Conservation (phyloP, 2,888 invertebrate species). For the Taphrorychus bicolor region DNA sequence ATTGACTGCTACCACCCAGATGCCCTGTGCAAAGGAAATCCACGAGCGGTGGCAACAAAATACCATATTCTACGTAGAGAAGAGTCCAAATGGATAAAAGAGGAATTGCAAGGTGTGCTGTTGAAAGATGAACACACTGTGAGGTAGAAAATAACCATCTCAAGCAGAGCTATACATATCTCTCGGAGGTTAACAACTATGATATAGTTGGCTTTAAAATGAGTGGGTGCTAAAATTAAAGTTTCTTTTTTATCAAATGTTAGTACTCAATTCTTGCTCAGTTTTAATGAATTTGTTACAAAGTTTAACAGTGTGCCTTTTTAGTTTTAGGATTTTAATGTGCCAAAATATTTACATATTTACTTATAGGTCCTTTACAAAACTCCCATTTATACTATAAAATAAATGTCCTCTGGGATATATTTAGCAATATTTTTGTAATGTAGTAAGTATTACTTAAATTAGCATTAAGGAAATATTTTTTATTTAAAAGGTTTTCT, state of each 20-base stretch:
- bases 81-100: conserved; percentile 66
- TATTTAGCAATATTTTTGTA: conserved; percentile 38
- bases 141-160: conserved; percentile 46
- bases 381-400: conserved; percentile 10
- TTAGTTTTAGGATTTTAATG: conserved; percentile 47
- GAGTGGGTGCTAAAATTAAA: conserved; percentile 2
- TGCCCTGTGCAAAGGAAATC: conserved; percentile 60
- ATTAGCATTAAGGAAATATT: conserved; percentile 43
- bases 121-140: conserved; percentile 53
- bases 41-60: conserved; percentile 61
- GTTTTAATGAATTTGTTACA: conserved; percentile 43
- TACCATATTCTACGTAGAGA: conserved; percentile 62
- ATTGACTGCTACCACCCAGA: conserved; percentile 64
- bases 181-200: neutral
- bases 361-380: conserved; percentile 30
- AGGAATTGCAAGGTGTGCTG: conserved; percentile 56
- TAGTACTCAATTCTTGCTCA: conserved; percentile 38
- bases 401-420: conserved; percentile 15
- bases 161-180: conserved; percentile 6
- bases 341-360: conserved; percentile 49
- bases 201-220: neutral
- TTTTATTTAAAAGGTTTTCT: conserved; percentile 44
- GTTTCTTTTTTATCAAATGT: no score
- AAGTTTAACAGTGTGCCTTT: conserved; percentile 50
- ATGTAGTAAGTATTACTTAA: conserved; percentile 8